Conservation (phyloP, 2,888 invertebrate genomes). For the Phanerotoma sp. region DNA sequence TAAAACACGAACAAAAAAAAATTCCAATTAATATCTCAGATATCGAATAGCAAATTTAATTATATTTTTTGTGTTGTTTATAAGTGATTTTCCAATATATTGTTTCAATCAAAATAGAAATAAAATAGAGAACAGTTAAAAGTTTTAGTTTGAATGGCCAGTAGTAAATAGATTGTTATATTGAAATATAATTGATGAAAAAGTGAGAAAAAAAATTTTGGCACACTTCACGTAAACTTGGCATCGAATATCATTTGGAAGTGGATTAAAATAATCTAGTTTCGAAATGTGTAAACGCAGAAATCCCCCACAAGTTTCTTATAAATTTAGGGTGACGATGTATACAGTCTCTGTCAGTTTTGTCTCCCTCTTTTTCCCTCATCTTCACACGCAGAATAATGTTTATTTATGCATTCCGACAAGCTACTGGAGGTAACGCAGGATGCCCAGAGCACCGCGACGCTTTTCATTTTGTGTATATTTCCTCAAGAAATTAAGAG, state of each 20-base stretch:
- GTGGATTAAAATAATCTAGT: conserved; percentile 35
- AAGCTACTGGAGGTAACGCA: conserved; percentile 53
- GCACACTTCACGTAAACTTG: conserved; percentile 8
- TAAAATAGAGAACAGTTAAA: no score
- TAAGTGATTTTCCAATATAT: no score
- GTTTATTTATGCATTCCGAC: conserved; percentile 56
- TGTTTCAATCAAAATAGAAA: no score
- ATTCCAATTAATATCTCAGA: background rate
- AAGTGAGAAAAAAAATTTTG: conserved; percentile 4
- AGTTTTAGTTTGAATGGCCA: no score
- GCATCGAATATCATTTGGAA: conserved; percentile 8
- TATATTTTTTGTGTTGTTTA: no score
- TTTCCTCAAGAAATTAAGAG: conserved; percentile 49
- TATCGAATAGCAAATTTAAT: no score
- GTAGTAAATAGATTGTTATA: background rate
- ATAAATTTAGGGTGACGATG: conserved; percentile 45
- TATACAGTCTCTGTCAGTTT: conserved; percentile 41
- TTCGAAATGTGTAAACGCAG: conserved; percentile 24
- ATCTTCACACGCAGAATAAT: conserved; percentile 30
- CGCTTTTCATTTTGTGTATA: conserved; percentile 54
- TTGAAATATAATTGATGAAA: background rate
- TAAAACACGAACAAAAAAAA: conserved; percentile 61
- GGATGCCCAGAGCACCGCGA: conserved; percentile 51
- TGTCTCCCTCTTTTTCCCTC: conserved; percentile 32
- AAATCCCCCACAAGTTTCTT: conserved; percentile 11